Conservation (phyloP, 1,140 invertebrate species). For the Panagrolaimus sp. region DNA sequence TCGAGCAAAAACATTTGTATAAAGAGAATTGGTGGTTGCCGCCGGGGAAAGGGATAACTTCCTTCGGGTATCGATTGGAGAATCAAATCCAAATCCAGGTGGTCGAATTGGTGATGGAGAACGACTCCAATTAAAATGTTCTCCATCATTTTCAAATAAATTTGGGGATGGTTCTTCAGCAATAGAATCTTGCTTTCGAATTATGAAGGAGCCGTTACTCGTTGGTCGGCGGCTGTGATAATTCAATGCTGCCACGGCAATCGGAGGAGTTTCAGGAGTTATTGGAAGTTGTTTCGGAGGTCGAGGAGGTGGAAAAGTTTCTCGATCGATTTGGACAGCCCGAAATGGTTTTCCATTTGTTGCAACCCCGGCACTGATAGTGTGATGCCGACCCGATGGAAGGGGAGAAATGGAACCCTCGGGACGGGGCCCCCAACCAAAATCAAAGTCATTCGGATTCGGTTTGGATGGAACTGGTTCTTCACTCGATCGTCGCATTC, state of each 20-base stretch:
- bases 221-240: not conserved
- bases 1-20: slow-evolving; percentile 13
- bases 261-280: not conserved
- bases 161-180: not conserved
- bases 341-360: slow-evolving; percentile 3
- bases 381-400: not conserved
- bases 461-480: not conserved
- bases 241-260: too few species aligned
- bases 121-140: not conserved
- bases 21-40: not conserved
- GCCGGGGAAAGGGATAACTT: not conserved
- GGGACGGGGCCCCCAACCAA: not conserved
- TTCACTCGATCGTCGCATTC: slow-evolving; percentile 4
- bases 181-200: slow-evolving; percentile 3
- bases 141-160: not conserved
- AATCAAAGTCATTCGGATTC: not conserved
- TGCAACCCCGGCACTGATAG: not conserved
- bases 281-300: not conserved
- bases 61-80: not conserved
- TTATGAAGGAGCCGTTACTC: not conserved
- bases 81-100: not conserved
- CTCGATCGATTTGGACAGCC: not conserved
- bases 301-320: not conserved
- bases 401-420: not conserved
- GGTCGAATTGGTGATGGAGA: not conserved